A percentile compares a stretch with the other conserved stretches of the same genome.
These are phyloP conservation scores for Cranoglanis bouderius DNA, from an alignment of 2,113 vertebrate genomes.

Conservation along the genomic window DNA sequence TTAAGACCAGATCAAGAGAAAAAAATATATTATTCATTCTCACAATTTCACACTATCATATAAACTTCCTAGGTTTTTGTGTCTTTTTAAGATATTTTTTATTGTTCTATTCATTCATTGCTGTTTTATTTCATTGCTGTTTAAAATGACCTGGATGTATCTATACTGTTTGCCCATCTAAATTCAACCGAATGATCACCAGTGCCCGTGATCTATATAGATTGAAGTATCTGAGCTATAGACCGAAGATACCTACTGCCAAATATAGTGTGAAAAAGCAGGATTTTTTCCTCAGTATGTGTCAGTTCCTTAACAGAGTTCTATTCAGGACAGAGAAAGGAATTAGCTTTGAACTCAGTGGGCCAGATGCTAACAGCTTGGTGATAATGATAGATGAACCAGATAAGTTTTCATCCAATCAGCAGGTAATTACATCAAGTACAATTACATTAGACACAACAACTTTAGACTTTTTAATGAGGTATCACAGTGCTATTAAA, in stretches of 20 bases:
- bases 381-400: slow-evolving; percentile 41
- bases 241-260: slow-evolving; percentile 20
- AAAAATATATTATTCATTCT: too few species aligned
- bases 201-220: not conserved
- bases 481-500: slow-evolving; percentile 53
- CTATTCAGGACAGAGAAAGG: slow-evolving; percentile 27
- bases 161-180: not conserved
- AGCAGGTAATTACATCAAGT: slow-evolving; percentile 73
- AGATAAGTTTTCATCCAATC: slow-evolving; percentile 67
- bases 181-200: not conserved
- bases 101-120: not conserved
- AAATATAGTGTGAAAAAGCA: not conserved
- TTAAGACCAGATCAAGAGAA: not conserved
- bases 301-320: slow-evolving; percentile 20
- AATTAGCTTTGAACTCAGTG: slow-evolving; percentile 14
- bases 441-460: slow-evolving; percentile 64
- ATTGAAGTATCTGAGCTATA: not conserved
- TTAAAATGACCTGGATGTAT: not conserved
- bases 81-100: not conserved
- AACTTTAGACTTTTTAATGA: slow-evolving; percentile 54
- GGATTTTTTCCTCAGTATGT: slow-evolving; percentile 1
- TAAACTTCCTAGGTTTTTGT: not conserved
- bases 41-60: not conserved
- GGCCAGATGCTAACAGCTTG: slow-evolving; percentile 17
- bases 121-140: not conserved